Conservation (phyloP, 2,113 vertebrate genomes). For the Melanerpes formicivorus region DNA sequence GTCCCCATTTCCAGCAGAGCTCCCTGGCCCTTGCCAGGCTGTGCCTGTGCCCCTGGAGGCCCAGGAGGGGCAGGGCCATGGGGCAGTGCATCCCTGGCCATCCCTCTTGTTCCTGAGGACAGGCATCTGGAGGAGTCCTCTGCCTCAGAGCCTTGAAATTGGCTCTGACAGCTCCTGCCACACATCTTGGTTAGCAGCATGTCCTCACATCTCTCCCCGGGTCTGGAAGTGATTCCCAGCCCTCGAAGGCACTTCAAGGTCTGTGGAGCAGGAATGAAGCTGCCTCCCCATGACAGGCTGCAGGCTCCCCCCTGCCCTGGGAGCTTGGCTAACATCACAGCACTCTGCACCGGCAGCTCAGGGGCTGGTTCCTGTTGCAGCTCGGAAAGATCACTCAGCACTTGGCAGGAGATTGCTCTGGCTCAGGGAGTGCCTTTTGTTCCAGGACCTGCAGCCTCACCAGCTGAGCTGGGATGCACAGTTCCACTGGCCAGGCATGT, state of each 20-base stretch:
- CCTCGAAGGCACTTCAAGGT: background rate
- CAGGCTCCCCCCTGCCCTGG: background rate
- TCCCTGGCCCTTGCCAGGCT: too few species aligned
- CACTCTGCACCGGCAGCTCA: background rate
- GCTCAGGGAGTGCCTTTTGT: background rate
- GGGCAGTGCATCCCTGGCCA: background rate
- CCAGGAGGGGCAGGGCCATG: background rate
- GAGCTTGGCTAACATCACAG: background rate
- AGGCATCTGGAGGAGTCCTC: background rate
- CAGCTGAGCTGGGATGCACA: accelerated
- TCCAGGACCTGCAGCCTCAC: background rate
- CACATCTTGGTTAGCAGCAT: background rate
- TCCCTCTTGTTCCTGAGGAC: background rate
- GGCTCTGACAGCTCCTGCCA: background rate
- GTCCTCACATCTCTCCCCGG: background rate
- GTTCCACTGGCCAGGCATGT: background rate
- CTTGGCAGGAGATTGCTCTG: background rate
- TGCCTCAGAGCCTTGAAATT: background rate
- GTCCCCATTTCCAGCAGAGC: too few species aligned
- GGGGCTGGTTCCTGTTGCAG: background rate
- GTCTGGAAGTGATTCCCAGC: background rate
- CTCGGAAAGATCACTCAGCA: background rate
- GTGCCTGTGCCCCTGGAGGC: accelerated
- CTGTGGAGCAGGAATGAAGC: background rate
- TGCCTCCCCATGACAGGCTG: background rate